Evolutionary conservation across 2,888 invertebrate species (phyloP), one percentile per base, ranked within the genome.

Genomic region (Hypomecis atomaria): DNA sequence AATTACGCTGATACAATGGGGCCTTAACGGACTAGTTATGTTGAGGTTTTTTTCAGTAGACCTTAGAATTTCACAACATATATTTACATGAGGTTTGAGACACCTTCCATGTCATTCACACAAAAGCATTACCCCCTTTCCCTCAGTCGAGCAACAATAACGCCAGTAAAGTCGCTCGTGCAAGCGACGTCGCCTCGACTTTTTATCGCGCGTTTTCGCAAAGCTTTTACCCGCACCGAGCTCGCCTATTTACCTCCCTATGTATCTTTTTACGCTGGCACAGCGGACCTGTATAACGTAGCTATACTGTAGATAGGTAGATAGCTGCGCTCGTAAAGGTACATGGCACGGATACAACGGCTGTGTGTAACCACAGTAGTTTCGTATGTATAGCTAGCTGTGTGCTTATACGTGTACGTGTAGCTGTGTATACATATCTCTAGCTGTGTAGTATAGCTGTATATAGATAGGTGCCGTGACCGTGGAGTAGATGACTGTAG

Each of bases 361-460:
- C 67, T 66, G 68, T 67, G 71, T 71, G 71, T 70, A 70, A 70
- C 71, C 71, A 69, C 70, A 69, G 63, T 70, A 67, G 65, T 67
- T 66, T 57, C 52, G 44, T 63, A 66, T 49, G 23, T 63, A 61
- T 60, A 65, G n/a, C 49, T 60, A 54, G 52, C 60, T 62, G 65
- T 48, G 53, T 60, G 55, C 23, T 23, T 23, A 23, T 23, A 23
- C 3, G 23, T 23, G 23, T 23, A 23, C 23, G 23, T 23, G 23
- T 23, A 23, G 23, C 23, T 23, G 23, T 23, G 23, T 23, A 3
- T 23, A 23, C 3, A 23, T 23, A 1, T 23, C 23, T 23, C 1
- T 58, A 61, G 47, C 10, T 10, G 10, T 40, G 7, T 1, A 7
- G 13, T 44, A 44, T 58, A 59, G 50, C 36, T 45, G 34, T 65